phyloP scores from a whole-genome alignment of 2,888 invertebrate genomes.

The Exocentrus adspersus region DNA sequence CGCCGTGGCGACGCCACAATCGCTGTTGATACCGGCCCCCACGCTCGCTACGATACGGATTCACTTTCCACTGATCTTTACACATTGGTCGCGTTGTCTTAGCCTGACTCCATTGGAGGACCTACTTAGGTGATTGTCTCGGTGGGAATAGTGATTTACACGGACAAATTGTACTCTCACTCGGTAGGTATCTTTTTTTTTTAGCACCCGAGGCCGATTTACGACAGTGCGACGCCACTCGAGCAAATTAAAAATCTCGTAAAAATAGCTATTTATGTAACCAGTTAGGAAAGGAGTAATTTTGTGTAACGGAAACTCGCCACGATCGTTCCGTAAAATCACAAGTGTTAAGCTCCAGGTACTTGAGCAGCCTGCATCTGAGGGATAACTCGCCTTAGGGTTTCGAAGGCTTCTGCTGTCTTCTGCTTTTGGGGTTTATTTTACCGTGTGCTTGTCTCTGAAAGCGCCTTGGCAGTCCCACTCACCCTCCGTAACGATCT shows the following conservation, averaged over 20 bases:
- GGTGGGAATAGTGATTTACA: conserved; percentile 24
- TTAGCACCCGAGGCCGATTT: neutral
- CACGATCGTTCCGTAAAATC: no score
- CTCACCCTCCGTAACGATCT: conserved; percentile 71
- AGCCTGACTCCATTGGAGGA: conserved; percentile 26
- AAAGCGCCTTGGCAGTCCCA: conserved; percentile 53
- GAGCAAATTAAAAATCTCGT: neutral
- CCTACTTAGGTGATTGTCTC: conserved; percentile 24
- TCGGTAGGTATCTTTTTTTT: neutral
- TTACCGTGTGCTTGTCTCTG: conserved; percentile 16
- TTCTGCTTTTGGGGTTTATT: conserved; percentile 63
- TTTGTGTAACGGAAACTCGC: no score
- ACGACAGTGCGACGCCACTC: neutral
- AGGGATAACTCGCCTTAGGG: conserved; percentile 82
- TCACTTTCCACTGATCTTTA: conserved; percentile 29
- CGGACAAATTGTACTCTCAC: conserved; percentile 19
- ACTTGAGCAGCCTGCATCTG: conserved; percentile 63
- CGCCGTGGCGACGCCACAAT: conserved; percentile 28
- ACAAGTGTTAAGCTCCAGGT: conserved; percentile 67
- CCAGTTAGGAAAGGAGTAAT: no score
- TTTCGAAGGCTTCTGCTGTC: conserved; percentile 89
- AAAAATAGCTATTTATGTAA: neutral
- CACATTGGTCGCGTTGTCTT: conserved; percentile 7
- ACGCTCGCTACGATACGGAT: conserved; percentile 18
- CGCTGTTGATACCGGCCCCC: conserved; percentile 25